These are phyloP conservation scores for Acrocephalus kingi DNA, from an alignment of 2,113 vertebrate species.

Conservation along the genomic window DNA sequence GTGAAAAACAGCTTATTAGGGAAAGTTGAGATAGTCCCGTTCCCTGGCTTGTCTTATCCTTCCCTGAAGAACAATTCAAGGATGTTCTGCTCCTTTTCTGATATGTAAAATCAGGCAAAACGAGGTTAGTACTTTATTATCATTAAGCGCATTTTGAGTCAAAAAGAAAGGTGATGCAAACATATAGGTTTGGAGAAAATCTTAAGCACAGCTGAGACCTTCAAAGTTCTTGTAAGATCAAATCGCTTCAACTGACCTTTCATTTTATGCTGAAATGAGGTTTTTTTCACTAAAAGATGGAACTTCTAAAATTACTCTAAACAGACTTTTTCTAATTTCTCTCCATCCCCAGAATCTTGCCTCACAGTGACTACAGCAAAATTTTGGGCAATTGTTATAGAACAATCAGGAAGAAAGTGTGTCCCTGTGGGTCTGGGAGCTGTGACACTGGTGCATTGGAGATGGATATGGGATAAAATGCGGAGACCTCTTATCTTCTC, in stretches of 20 bases:
- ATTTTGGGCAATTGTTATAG: neutral
- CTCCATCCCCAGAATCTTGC: neutral
- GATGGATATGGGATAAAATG: neutral
- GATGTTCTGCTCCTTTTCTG: neutral
- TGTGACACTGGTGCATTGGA: neutral
- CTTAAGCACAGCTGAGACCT: neutral
- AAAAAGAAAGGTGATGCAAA: neutral
- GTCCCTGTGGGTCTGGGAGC: neutral
- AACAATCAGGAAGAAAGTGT: neutral
- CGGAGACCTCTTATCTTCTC: neutral
- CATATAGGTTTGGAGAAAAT: neutral
- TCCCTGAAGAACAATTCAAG: neutral
- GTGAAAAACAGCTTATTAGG: neutral
- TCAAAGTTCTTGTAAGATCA: neutral
- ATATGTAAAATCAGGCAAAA: neutral
- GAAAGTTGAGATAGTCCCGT: fast-evolving
- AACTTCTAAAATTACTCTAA: neutral
- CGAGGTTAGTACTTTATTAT: neutral
- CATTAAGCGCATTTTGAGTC: neutral
- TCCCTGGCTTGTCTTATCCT: neutral
- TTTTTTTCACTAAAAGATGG: neutral
- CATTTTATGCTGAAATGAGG: neutral
- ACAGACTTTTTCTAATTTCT: neutral
- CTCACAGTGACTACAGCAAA: neutral
- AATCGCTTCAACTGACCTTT: neutral